Conservation (phyloP, 2,888 invertebrate genomes). For the Amaurobius ferox region DNA sequence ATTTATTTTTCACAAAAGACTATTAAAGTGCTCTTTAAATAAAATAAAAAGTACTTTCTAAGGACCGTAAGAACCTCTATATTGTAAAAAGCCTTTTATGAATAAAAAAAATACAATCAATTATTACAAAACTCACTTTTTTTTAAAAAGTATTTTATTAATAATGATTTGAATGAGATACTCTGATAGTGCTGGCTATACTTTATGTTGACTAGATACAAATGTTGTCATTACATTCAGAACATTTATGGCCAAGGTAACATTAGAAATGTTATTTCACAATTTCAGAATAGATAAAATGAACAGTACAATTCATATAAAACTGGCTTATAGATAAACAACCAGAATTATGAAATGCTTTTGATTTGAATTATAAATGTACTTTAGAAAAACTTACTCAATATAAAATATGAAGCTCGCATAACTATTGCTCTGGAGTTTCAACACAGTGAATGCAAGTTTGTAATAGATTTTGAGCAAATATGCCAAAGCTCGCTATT, state of each 20-base stretch:
- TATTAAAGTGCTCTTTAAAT: no score
- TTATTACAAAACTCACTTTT: no score
- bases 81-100: no score
- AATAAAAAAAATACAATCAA: no score
- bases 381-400: not conserved
- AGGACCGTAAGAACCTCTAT: no score
- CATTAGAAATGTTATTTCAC: not conserved
- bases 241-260: constrained; percentile 30
- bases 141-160: not conserved
- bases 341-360: not conserved
- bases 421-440: not conserved
- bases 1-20: no score
- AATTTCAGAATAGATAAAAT: no score
- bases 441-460: not conserved
- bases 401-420: not conserved
- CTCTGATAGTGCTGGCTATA: constrained; percentile 40
- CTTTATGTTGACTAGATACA: constrained; percentile 67
- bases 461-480: not conserved
- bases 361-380: not conserved
- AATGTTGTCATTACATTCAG: constrained; percentile 33
- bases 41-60: no score
- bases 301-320: no score
- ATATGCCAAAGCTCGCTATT: not conserved
- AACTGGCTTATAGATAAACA: no score
- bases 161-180: not conserved